A percentile compares a stretch with the other conserved stretches of the same genome.
These are phyloP conservation scores for Ophthalmolycus amberensis DNA, from an alignment of 2,113 vertebrate species.

Conservation along the genomic window DNA sequence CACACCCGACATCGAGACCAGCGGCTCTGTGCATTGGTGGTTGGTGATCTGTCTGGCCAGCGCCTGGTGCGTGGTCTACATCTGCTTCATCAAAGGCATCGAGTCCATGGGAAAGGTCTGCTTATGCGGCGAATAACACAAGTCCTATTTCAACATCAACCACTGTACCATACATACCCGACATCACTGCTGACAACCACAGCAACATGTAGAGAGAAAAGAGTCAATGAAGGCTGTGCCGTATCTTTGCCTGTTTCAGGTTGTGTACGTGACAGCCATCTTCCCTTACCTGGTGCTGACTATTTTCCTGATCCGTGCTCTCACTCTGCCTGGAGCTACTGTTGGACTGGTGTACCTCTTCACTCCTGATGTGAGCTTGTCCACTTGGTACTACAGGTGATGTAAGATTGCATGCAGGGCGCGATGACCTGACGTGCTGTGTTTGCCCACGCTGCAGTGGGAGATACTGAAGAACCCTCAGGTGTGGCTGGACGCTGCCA, in stretches of 20 bases:
- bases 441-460: slow-evolving; percentile 80
- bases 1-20: slow-evolving; percentile 77
- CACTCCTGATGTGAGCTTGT: slow-evolving; percentile 86
- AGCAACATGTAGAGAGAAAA: no score
- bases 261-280: slow-evolving; percentile 89
- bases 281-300: slow-evolving; percentile 93
- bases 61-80: slow-evolving; percentile 88
- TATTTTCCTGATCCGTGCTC: slow-evolving; percentile 88
- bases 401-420: no score
- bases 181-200: not conserved
- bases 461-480: slow-evolving; percentile 84
- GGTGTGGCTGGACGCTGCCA: slow-evolving; percentile 94
- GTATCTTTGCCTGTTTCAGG: slow-evolving; percentile 75
- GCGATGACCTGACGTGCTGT: slow-evolving; percentile 57
- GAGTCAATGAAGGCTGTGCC: not conserved
- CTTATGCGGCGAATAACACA: not conserved
- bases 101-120: slow-evolving; percentile 91
- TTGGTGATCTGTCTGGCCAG: slow-evolving; percentile 85
- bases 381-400: not conserved
- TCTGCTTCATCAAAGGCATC: slow-evolving; percentile 91
- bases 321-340: slow-evolving; percentile 89
- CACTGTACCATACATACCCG: not conserved
- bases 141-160: not conserved
- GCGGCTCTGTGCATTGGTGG: slow-evolving; percentile 87
- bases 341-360: slow-evolving; percentile 90